Base-by-base conservation (phyloP, 2,113 vertebrate genomes). In the Synchiropus splendidus region DNA sequence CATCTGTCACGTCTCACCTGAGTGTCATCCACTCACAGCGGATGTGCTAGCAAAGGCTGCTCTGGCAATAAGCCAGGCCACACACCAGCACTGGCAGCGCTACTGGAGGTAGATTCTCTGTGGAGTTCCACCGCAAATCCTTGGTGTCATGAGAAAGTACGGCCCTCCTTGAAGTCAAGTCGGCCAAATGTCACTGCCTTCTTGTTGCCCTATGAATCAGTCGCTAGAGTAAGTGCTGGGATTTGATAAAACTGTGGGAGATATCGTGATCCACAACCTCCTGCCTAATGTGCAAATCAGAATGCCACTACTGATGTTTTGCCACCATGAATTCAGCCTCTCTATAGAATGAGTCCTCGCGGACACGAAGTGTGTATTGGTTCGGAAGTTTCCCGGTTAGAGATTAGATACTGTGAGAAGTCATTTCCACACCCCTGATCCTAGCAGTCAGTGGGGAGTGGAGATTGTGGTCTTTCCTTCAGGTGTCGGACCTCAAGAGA, bases 51-150 rank as follows among this genome's bases (percentile, higher is more conserved):
- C 45, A 21, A 30, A 10, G 36, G 18, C n/a, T 9, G 41, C n/a
- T 39, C 39, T 14, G 30, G 8, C 1, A 27, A 18, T 21, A 41
- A 18, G 11, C 31, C n/a, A 16, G 42, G 41, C 43, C 46, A 48
- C 18, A 36, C 50, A 27, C 56, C 6, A n/a, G 30, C 38, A 49
- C 41, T 72, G 51, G 45, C 17, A 12, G 30, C 1, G 13, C 47
- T 35, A 51, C 34, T 47, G 36, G 13, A 51, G 15, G 52, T 51
- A n/a, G 16, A 56, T 50, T 59, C 54, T 44, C 51, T 0, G 3
- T 50, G 36, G 61, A 45, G 33, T 68, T 65, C 34, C 2, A 50
- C 57, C 42, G 16, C 45, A 51, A 65, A 59, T 59, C 54, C 48
- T 51, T 0, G 16, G 51, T 62, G 61, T 62, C 67, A 55, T 42